A percentile compares a stretch with the other conserved stretches of the same genome.
Conservation (phyloP, 2,888 invertebrate genomes). For the Beris morrisii region DNA sequence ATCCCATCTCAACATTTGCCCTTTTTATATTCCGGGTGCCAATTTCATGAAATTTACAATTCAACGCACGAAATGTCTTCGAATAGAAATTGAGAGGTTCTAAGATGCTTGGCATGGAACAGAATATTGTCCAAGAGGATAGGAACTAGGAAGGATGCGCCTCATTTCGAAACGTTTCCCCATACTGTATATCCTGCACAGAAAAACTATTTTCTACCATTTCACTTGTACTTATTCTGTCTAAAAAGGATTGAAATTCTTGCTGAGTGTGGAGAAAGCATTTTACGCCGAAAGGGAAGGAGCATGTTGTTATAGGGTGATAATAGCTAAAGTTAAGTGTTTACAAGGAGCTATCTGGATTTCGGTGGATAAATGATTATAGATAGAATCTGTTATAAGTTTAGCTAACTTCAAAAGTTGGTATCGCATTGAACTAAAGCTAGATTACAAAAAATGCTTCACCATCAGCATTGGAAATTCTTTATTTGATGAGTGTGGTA, state of each 20-base stretch:
- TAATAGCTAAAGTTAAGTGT: too few relatives aligned
- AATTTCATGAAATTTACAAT: constrained; percentile 9
- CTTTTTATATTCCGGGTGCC: constrained; percentile 1
- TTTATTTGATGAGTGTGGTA: too few relatives aligned
- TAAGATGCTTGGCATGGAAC: not conserved
- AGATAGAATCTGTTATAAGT: too few relatives aligned
- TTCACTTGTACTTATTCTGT: not conserved
- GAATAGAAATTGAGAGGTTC: constrained; percentile 5
- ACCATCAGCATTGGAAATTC: too few relatives aligned
- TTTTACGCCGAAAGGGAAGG: not conserved
- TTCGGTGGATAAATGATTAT: too few relatives aligned
- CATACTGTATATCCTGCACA: not conserved
- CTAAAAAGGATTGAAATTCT: constrained; percentile 7
- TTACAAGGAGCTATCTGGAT: too few relatives aligned
- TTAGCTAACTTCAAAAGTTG: too few relatives aligned
- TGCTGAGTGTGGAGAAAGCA: constrained; percentile 6
- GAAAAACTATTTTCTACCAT: not conserved
- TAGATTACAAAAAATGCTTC: too few relatives aligned
- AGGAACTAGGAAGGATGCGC: constrained; percentile 4
- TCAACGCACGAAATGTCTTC: constrained; percentile 12
- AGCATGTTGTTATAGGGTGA: constrained; percentile 43
- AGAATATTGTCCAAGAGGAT: too few relatives aligned
- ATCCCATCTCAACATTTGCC: too few relatives aligned
- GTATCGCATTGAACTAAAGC: too few relatives aligned
- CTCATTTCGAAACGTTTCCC: constrained; percentile 1